Evolutionary conservation across 1,140 invertebrate genomes (phyloP), one percentile per base, ranked within the genome.

Genomic region (Pygmarrhopalites habei): DNA sequence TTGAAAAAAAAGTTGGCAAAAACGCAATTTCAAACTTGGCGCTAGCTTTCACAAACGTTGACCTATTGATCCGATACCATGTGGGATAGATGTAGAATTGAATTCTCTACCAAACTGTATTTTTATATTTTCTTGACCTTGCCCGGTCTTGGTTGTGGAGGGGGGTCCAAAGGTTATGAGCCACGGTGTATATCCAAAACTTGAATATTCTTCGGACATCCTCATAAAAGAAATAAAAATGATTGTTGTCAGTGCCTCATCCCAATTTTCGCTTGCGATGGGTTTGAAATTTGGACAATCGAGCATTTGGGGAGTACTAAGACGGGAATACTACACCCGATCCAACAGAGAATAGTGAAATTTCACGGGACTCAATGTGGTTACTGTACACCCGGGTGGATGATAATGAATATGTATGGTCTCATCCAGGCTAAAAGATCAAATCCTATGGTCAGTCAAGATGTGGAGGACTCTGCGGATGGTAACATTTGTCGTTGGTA

Each of bases 401-500:
- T n/a, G n/a, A 12, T 26, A 56, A 62, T 62, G 51, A 62, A 55
- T 57, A 53, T 29, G 35, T 62, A 57, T 52, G 61, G 68, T 53
- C 49, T 69, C 23, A 53, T 49, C 30, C 39, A 65, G 15, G 58
- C 62, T 1, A 67, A 62, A 21, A 55, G 19, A 23, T 30, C 29
- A 0, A n/a, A n/a, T n/a, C 17, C 3, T 30, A 72, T 85, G 7
- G 85, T 79, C 0, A 85, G 84, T 82, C 25, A 79, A 30, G 80
- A 88, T 69, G 79, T 90, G 12, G 87, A 90, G 73, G 84, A 88
- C 71, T 82, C 84, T 0, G 85, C 90, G 72, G 86, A 85, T 1
- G 83, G 90, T 55, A 92, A 92, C 71, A 82, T 92, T 23, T 93
- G 90, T 64, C 81, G 90, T 51, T 93, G 90, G n/a, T n/a, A n/a